phyloP scores from a whole-genome alignment of 2,113 vertebrate species.

The Lutjanus erythropterus region DNA sequence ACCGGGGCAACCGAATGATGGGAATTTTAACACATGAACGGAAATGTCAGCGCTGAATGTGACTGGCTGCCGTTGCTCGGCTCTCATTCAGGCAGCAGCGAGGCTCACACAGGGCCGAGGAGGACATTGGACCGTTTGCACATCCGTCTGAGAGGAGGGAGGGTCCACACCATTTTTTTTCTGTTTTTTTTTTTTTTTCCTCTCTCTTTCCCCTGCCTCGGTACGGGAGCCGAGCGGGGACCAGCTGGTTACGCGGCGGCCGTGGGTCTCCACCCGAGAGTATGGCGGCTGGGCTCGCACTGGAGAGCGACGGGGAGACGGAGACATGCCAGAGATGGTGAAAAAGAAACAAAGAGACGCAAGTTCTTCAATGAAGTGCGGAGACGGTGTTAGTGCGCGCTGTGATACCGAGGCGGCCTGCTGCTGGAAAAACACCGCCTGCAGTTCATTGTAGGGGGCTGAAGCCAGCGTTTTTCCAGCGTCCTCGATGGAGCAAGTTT shows the following conservation, averaged over 20 bases:
- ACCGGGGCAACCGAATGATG: conserved; percentile 80
- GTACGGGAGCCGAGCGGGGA: conserved; percentile 85
- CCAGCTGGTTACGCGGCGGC: conserved; percentile 78
- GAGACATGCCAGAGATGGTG: conserved; percentile 68
- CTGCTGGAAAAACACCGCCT: conserved; percentile 21
- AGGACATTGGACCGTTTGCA: conserved; percentile 69
- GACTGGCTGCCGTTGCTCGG: conserved; percentile 55
- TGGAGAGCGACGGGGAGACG: conserved; percentile 68
- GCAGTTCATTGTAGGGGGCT: conserved; percentile 18
- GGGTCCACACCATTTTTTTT: conserved; percentile 15
- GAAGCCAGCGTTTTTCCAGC: conserved; percentile 58
- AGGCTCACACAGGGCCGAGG: conserved; percentile 29
- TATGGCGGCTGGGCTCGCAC: conserved; percentile 81
- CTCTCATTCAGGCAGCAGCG: conserved; percentile 59
- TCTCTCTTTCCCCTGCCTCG: conserved; percentile 12
- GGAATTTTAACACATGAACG: conserved; percentile 76
- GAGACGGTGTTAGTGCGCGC: background rate
- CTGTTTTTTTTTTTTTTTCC: conserved; percentile 19
- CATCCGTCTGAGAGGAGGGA: conserved; percentile 66
- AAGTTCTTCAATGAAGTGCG: conserved; percentile 37
- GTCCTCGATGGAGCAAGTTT: conserved; percentile 81
- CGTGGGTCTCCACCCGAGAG: conserved; percentile 86
- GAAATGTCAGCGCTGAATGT: conserved; percentile 69
- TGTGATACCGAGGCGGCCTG: background rate
- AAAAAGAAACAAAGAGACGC: conserved; percentile 66